Conservation (phyloP, 2,888 invertebrate species). For the Apodemia hepburni region DNA sequence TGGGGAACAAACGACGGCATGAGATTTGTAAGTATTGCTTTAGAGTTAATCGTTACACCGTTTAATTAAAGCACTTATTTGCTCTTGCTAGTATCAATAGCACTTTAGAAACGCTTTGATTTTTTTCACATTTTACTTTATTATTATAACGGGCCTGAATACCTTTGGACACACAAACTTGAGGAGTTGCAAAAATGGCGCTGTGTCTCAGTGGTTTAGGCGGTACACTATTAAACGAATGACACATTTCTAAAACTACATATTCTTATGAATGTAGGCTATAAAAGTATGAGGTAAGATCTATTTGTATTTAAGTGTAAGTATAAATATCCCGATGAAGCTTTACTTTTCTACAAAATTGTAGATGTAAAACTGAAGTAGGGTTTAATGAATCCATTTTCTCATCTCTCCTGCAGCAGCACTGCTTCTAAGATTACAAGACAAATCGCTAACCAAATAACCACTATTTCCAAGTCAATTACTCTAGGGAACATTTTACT, state of each 20-base stretch:
- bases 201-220: slow-evolving; percentile 41
- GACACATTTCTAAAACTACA: slow-evolving; percentile 45
- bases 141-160: background rate
- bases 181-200: slow-evolving; percentile 17
- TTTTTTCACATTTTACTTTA: background rate
- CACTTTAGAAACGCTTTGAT: slow-evolving; percentile 28
- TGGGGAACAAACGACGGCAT: slow-evolving; percentile 66
- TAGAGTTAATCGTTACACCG: slow-evolving; percentile 42
- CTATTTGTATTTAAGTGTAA: slow-evolving; percentile 62
- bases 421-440: slow-evolving; percentile 41
- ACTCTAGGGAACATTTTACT: slow-evolving; percentile 90
- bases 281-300: slow-evolving; percentile 63
- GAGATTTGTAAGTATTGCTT: slow-evolving; percentile 64
- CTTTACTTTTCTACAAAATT: slow-evolving; percentile 71
- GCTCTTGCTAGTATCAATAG: slow-evolving; percentile 29
- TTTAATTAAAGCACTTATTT: slow-evolving; percentile 34
- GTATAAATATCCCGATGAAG: slow-evolving; percentile 63
- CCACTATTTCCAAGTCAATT: slow-evolving; percentile 91
- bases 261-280: slow-evolving; percentile 77
- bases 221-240: slow-evolving; percentile 34
- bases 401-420: slow-evolving; percentile 41
- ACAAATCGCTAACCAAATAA: slow-evolving; percentile 58
- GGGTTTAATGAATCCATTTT: slow-evolving; percentile 44
- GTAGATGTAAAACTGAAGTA: slow-evolving; percentile 52
- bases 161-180: slow-evolving; percentile 18